phyloP scores from a whole-genome alignment of 2,113 vertebrate genomes.

The Oncorhynchus gorbuscha region DNA sequence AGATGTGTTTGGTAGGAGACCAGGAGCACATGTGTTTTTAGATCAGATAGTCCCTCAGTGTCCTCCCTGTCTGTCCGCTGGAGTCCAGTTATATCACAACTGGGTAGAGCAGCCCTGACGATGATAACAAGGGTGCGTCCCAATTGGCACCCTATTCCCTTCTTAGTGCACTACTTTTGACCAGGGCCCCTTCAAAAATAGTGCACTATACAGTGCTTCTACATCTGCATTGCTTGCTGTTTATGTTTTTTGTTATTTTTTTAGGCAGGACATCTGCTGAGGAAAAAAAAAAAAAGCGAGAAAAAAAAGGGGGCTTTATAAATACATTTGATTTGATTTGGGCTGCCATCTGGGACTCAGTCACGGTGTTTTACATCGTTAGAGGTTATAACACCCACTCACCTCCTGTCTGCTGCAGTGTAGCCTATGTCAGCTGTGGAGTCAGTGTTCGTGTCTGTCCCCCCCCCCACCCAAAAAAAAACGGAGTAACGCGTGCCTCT shows the following conservation, averaged over 20 bases:
- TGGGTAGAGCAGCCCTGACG: neutral
- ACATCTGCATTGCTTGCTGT: too few species aligned
- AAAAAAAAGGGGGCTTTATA: too few species aligned
- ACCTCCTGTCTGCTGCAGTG: neutral
- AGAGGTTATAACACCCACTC: neutral
- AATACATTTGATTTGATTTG: too few species aligned
- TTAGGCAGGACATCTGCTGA: too few species aligned
- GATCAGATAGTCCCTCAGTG: neutral
- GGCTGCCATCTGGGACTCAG: too few species aligned
- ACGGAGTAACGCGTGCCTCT: conserved; percentile 23
- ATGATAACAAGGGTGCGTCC: neutral
- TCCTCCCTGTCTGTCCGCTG: neutral
- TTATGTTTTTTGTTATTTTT: too few species aligned
- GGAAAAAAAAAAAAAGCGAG: too few species aligned
- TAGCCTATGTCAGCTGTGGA: neutral
- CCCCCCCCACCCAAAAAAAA: neutral
- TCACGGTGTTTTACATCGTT: neutral
- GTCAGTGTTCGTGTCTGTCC: neutral
- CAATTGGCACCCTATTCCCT: too few species aligned
- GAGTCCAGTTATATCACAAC: neutral
- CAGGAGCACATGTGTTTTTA: neutral
- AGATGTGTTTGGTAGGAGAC: too few species aligned
- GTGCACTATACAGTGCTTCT: too few species aligned
- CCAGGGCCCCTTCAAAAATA: too few species aligned
- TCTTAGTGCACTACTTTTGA: too few species aligned